Percentiles rank a stretch among this genome's conserved stretches.
phyloP scores from a whole-genome alignment of 2,888 invertebrate species.

The Andricus quercusramuli region DNA sequence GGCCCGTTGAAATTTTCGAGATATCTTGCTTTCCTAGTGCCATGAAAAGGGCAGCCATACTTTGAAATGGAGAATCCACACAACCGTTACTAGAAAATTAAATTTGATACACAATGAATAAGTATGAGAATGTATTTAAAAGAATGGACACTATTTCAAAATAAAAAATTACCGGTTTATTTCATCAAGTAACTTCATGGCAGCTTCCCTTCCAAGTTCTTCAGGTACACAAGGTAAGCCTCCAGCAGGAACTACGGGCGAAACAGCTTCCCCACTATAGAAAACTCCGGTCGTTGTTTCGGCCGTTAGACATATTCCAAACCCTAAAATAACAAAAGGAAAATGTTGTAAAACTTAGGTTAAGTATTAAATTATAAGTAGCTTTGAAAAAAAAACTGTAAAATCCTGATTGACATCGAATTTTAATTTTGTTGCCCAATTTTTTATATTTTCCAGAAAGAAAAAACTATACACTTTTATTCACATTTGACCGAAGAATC shows the following conservation, averaged over 20 bases:
- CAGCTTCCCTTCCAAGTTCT: slow-evolving; percentile 92
- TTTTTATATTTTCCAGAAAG: too few relatives aligned
- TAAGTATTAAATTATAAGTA: background rate
- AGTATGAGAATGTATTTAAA: background rate
- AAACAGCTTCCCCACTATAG: slow-evolving; percentile 78
- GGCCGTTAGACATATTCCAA: slow-evolving; percentile 93
- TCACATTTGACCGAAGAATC: too few relatives aligned
- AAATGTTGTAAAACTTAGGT: background rate
- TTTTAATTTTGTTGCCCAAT: too few relatives aligned
- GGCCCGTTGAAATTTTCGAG: slow-evolving; percentile 86
- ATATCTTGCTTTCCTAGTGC: slow-evolving; percentile 96
- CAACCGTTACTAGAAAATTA: slow-evolving; percentile 86
- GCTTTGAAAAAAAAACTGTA: too few relatives aligned
- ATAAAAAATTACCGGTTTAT: slow-evolving; percentile 81
- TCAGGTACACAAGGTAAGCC: slow-evolving; percentile 89
- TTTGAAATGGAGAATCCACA: slow-evolving; percentile 93
- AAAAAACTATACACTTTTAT: too few relatives aligned
- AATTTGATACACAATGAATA: slow-evolving; percentile 10
- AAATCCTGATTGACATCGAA: too few relatives aligned
- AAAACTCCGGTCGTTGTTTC: slow-evolving; percentile 93
- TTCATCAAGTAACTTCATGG: slow-evolving; percentile 91
- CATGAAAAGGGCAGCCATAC: slow-evolving; percentile 94
- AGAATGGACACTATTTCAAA: background rate
- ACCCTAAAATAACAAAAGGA: slow-evolving; percentile 81
- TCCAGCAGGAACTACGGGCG: slow-evolving; percentile 71